These are phyloP conservation scores for Lepidostoma basale DNA, from an alignment of 1,140 invertebrate genomes.

Conservation along the genomic window DNA sequence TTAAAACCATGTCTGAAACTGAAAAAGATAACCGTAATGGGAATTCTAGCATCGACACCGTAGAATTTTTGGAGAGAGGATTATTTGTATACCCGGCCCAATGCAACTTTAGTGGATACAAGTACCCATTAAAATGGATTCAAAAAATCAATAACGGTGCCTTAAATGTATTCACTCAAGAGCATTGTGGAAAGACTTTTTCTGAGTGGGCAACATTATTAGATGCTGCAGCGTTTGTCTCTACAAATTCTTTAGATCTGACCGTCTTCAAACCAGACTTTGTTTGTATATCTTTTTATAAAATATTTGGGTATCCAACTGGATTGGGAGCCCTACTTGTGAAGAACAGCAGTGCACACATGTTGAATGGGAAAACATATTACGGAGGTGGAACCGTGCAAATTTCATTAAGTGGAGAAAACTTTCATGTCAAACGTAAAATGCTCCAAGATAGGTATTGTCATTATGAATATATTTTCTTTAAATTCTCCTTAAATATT, in stretches of 20 bases:
- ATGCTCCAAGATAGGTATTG: slow-evolving; percentile 74
- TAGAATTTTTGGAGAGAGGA: slow-evolving; percentile 55
- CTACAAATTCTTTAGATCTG: slow-evolving; percentile 83
- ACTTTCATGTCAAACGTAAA: slow-evolving; percentile 72
- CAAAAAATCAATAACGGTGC: slow-evolving; percentile 66
- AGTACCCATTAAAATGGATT: slow-evolving; percentile 83
- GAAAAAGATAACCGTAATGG: slow-evolving; percentile 25
- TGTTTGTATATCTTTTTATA: slow-evolving; percentile 93
- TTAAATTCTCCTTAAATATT: no score
- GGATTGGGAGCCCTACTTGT: slow-evolving; percentile 90
- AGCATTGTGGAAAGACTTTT: slow-evolving; percentile 50
- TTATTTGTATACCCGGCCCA: slow-evolving; percentile 90
- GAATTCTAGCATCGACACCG: slow-evolving; percentile 24
- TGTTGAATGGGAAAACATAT: slow-evolving; percentile 74
- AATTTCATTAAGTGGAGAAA: slow-evolving; percentile 73
- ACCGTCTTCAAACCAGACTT: slow-evolving; percentile 80
- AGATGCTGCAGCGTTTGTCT: slow-evolving; percentile 84
- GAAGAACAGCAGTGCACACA: slow-evolving; percentile 67
- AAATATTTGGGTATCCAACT: slow-evolving; percentile 97
- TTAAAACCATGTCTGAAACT: slow-evolving; percentile 53
- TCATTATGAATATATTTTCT: not conserved
- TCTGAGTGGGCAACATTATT: slow-evolving; percentile 80
- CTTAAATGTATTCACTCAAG: slow-evolving; percentile 57
- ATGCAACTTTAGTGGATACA: slow-evolving; percentile 93
- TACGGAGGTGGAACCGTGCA: slow-evolving; percentile 93